Percentiles rank a stretch among this genome's conserved stretches.
Evolutionary conservation across 2,113 vertebrate species (phyloP).

Genomic region (Alethe castanea): DNA sequence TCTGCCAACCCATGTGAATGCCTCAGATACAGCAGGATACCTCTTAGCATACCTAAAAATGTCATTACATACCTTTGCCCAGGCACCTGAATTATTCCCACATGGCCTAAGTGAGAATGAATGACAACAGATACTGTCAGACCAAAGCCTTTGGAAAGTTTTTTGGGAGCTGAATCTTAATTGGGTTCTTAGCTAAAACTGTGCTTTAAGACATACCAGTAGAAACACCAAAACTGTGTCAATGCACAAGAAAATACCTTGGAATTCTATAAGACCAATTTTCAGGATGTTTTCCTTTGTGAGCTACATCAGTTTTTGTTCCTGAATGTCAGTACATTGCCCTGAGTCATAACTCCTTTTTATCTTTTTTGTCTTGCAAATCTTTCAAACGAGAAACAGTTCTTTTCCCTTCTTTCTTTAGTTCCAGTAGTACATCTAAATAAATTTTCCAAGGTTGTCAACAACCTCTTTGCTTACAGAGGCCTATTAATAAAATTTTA

Average conservation of each 20-base stretch:
- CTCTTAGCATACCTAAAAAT: neutral
- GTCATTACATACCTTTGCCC: neutral
- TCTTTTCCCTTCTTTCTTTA: neutral
- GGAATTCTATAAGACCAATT: neutral
- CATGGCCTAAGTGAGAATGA: neutral
- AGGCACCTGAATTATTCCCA: neutral
- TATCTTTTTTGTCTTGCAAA: neutral
- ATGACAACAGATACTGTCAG: neutral
- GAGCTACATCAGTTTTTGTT: neutral
- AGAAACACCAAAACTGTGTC: neutral
- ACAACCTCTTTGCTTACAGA: neutral
- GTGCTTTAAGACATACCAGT: neutral
- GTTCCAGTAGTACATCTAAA: neutral
- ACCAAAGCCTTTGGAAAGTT: neutral
- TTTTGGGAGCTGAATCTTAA: neutral
- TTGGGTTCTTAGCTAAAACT: neutral
- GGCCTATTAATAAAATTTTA: neutral
- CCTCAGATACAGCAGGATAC: neutral
- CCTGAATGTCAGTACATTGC: neutral
- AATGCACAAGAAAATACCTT: neutral
- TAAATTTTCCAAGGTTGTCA: neutral
- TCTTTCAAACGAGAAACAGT: neutral
- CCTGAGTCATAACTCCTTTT: neutral
- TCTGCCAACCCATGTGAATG: neutral
- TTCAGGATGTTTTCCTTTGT: neutral